Evolutionary conservation across 1,140 invertebrate species (phyloP).

Genomic region (Anadara kagoshimensis): DNA sequence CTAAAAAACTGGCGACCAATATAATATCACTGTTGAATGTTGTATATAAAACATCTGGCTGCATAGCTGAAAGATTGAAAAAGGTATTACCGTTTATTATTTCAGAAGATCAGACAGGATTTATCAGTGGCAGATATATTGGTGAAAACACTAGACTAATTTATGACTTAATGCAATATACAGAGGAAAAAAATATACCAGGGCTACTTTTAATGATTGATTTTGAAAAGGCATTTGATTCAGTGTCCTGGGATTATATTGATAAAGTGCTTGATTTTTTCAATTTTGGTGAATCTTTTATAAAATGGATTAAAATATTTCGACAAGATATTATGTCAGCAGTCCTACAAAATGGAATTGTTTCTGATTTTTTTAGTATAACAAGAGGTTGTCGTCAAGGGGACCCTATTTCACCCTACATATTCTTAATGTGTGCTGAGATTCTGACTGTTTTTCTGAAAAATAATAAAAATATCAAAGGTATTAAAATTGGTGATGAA

Average conservation of each 20-base stretch:
- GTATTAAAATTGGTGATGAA: too few relatives aligned
- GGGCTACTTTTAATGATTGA: slow-evolving; percentile 16
- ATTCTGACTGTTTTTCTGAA: too few relatives aligned
- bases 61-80: slow-evolving; percentile 23
- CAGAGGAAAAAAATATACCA: slow-evolving; percentile 6
- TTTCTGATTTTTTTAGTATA: too few relatives aligned
- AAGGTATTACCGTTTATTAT: not conserved
- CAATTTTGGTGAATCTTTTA: slow-evolving; percentile 10
- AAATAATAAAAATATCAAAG: too few relatives aligned
- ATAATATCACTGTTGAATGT: slow-evolving; percentile 16
- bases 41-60: slow-evolving; percentile 12
- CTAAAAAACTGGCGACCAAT: slow-evolving; percentile 26
- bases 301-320: slow-evolving; percentile 8
- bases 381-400: too few relatives aligned
- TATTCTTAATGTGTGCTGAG: too few relatives aligned
- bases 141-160: slow-evolving; percentile 15
- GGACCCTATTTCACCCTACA: too few relatives aligned
- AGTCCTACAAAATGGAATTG: too few relatives aligned
- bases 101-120: slow-evolving; percentile 21
- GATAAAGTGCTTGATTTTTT: slow-evolving; percentile 10
- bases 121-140: slow-evolving; percentile 8
- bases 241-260: slow-evolving; percentile 7
- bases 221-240: slow-evolving; percentile 32
- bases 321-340: not conserved
- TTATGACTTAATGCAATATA: slow-evolving; percentile 12